Evolutionary conservation across 2,113 vertebrate genomes (phyloP), one percentile per base, ranked within the genome.

Genomic region (Acinonyx jubatus): DNA sequence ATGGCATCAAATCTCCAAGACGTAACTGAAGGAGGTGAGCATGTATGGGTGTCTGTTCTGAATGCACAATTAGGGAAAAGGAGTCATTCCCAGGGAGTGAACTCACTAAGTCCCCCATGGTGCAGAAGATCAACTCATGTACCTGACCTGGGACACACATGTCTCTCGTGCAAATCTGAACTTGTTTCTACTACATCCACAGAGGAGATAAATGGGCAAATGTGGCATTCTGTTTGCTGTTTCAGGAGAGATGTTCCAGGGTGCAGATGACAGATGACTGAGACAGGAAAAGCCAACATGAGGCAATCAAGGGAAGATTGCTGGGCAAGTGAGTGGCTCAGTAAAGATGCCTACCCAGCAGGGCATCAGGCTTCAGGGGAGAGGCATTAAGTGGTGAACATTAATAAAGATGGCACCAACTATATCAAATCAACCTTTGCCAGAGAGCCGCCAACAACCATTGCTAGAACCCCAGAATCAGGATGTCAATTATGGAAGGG

Each of bases 121-220:
- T 95, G 78, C 83, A 95, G 94, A 96, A 96, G 96, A 97, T 93
- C 3, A 4, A 50, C 94, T 98, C 98, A 33, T 52, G 12, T 94
- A 97, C 94, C 95, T 97, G 93, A 92, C 97, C 97, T 79, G 74
- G 93, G 92, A 93, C 73, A 68, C 76, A 50, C 0, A 0, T 0
- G 1, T 95, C 91, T 97, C 90, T 2, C 94, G 97, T 97, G 98
- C 97, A 98, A 97, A 98, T 97, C 91, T 90, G 80, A 97, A 95
- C 95, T 98, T 93, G 98, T 98, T 96, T 95, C 97, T 97, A n/a
- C 88, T 38, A 23, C 0, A 1, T 96, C 92, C 94, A 78, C 45
- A 11, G 80, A 98, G 78, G 79, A 98, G 98, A 98, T 97, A 97
- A 98, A 98, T 96, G 74, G 97, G 18, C 94, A 96, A 97, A 96